These are phyloP conservation scores for Zaprionus capensis DNA, from an alignment of 1,140 invertebrate genomes.

Conservation along the genomic window DNA sequence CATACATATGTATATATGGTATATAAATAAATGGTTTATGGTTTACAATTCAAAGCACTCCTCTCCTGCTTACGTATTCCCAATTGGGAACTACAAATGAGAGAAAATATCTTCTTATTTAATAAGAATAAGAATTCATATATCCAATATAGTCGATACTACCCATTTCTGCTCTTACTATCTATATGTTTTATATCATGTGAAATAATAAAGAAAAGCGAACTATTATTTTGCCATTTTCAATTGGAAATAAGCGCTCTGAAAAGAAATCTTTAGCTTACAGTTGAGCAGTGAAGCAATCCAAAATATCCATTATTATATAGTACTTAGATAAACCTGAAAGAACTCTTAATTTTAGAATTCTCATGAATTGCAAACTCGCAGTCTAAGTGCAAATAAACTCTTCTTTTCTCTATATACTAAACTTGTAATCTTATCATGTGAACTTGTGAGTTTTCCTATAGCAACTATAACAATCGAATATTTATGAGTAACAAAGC, in stretches of 20 bases:
- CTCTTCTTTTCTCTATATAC: not conserved
- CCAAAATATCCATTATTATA: not conserved
- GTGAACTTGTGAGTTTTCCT: not conserved
- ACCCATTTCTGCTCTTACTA: no score
- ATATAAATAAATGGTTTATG: no score
- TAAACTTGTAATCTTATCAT: not conserved
- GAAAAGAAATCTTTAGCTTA: no score
- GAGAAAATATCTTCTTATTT: no score
- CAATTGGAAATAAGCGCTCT: no score
- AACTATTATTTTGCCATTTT: no score
- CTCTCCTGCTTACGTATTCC: not conserved
- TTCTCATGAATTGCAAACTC: not conserved
- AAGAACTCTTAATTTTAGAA: not conserved
- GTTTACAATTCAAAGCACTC: no score
- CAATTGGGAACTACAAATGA: not conserved
- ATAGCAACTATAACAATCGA: conserved; percentile 54
- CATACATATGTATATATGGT: no score
- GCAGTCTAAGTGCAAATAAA: not conserved
- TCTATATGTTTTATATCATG: no score
- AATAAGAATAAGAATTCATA: no score
- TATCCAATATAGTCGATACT: no score
- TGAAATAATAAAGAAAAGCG: no score
- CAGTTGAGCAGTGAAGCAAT: not conserved
- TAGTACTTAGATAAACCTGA: not conserved
- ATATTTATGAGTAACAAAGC: conserved; percentile 60